Base-by-base conservation (phyloP, 1,140 invertebrate species). In the Bombus haemorrhoidalis region DNA sequence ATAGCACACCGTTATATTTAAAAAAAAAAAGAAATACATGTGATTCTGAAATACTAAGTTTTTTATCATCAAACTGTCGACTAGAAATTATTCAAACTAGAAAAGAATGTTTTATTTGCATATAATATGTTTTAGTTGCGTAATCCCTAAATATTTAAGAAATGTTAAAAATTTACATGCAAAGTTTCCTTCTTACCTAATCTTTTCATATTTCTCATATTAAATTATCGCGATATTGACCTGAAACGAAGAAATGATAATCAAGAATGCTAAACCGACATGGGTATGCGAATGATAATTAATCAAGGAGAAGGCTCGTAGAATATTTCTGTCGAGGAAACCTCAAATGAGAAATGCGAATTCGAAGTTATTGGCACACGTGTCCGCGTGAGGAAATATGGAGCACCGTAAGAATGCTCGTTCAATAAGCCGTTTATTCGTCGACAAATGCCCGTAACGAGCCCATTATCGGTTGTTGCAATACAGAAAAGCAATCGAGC, bases 391-490 rank as follows among this genome's bases (percentile, higher is more conserved):
- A 15, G 4, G 10, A 69, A 79, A 84, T 79, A 76, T 32, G 34
- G 41, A 64, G 59, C 47, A 28, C 8, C 59, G 15, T 68, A 62
- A 79, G 43, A 73, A 69, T 71, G 37, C n/a, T 69, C 43, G 57
- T 47, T 80, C 69, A 85, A 85, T 72, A 34, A 69, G 66, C 73
- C 68, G 77, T 86, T 86, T 78, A 57, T 68, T 3, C 28, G 66
- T 43, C 77, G 77, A 81, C 79, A 64, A 86, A 82, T 74, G 59
- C 47, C 4, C 47, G 69, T 86, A 86, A 86, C 79, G 78, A 86
- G 78, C 43, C 84, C 47, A 82, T 82, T 86, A 86, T 81, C 84
- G 77, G 39, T 57, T 28, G 39, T 37, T 47, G 77, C 66, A 64
- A 81, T 72, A 62, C 72, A 72, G 78, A 72, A 72, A 81, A 81